Evolutionary conservation across 2,797 vertebrate genomes (phyloP), one percentile per base, ranked within the genome.

Genomic region (Enteromius treurensis): DNA sequence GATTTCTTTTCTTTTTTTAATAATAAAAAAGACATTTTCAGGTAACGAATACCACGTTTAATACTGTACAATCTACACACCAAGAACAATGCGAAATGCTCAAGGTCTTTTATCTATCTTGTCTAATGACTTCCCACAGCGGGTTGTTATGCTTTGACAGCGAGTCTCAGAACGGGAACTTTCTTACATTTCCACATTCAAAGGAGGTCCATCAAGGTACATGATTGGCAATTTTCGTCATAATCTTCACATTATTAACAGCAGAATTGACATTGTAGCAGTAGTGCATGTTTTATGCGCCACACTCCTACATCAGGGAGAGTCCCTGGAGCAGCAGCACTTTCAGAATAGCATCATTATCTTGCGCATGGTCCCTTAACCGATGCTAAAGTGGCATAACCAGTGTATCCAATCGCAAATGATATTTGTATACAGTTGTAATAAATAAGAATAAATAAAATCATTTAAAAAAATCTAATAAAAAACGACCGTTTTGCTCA

Each of bases 221-320:
- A 98, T 98, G 97, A 99, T 98, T 99, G 97, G 97, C 97, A 97
- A 99, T 99, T 99, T 99, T 98, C 97, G 96, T 98, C 96, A 99
- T 99, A 97, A 99, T 98, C 96, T 98, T 96, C 97, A 98, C 96
- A 96, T 99, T 98, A 99, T 99, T 98, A 98, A 97, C 96, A 97
- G 97, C 96, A 96, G 95, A 97, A 97, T 96, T 98, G 97, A 98
- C 97, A 97, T 93, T 92, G 95, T 95, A 95, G 95, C 96, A 96
- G 96, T 94, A 94, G 90, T 92, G 95, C 94, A 95, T 94, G 94
- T 96, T 89, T 94, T 95, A 96, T 95, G 95, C 95, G 95, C 95
- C 95, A 96, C 94, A 93, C 94, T 93, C 92, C 94, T 95, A 96
- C 96, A 97, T 97, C 96, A 95, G 93, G 93, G 92, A 75, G 92